These are phyloP conservation scores for Coenobita brevimanus DNA, from an alignment of 1,140 invertebrate genomes.

Conservation along the genomic window DNA sequence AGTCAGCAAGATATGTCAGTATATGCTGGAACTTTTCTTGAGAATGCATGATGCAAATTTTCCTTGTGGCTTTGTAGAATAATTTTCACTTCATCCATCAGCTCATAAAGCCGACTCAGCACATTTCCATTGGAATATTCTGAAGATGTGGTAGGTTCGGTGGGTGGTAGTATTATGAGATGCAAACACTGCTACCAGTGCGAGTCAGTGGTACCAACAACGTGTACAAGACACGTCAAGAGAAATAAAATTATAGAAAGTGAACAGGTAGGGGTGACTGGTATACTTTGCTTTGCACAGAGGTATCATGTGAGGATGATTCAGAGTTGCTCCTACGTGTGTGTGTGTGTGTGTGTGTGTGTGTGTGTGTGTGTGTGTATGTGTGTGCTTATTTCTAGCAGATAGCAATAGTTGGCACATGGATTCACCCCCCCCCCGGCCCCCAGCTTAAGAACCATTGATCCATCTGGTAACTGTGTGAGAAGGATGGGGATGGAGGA, in stretches of 20 bases:
- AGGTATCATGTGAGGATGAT: neutral
- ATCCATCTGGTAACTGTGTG: too few species aligned
- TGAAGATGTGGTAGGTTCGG: too few species aligned
- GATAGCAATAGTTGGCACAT: too few species aligned
- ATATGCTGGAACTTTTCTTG: too few species aligned
- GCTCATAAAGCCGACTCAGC: neutral
- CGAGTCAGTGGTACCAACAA: too few species aligned
- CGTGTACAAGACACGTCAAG: neutral
- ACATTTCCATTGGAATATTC: neutral
- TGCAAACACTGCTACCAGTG: too few species aligned
- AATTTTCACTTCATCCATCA: too few species aligned
- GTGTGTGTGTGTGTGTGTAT: neutral
- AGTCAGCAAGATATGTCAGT: neutral
- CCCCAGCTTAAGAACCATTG: too few species aligned
- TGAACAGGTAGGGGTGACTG: neutral
- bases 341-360: conserved; percentile 36
- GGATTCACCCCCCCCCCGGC: too few species aligned
- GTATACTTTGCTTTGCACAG: neutral
- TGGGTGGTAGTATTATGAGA: too few species aligned
- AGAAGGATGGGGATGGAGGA: too few species aligned
- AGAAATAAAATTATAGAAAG: neutral
- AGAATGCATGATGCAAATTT: neutral
- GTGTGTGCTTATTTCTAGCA: neutral
- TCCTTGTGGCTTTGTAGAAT: neutral
- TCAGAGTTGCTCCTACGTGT: neutral